These are phyloP conservation scores for Caretta caretta DNA, from an alignment of 2,113 vertebrate genomes.

Conservation along the genomic window DNA sequence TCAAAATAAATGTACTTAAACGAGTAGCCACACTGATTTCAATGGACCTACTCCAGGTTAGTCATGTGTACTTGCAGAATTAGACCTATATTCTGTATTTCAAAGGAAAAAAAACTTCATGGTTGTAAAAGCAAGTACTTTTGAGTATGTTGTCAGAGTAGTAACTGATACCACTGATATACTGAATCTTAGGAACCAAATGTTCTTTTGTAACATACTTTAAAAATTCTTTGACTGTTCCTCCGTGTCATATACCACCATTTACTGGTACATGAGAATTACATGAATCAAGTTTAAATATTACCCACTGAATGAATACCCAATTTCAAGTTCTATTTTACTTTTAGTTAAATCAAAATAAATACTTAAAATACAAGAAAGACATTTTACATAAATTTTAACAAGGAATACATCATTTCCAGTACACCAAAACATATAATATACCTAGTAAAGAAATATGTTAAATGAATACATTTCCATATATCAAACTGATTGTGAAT, in stretches of 20 bases:
- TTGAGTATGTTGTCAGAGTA: not conserved
- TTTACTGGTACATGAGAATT: conserved; percentile 37
- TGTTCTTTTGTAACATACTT: conserved; percentile 25
- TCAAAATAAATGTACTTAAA: not conserved
- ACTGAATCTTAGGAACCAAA: conserved; percentile 35
- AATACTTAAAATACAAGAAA: not conserved
- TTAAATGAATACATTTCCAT: accelerated
- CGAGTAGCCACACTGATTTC: accelerated
- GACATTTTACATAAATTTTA: not conserved
- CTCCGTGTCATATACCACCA: conserved; percentile 7
- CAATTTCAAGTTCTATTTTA: conserved; percentile 1
- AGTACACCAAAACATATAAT: not conserved
- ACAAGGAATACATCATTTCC: not conserved
- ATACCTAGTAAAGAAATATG: not conserved
- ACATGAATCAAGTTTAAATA: conserved; percentile 36
- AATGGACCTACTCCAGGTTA: not conserved
- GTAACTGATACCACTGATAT: not conserved
- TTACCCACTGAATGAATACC: not conserved
- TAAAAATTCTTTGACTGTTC: conserved; percentile 15
- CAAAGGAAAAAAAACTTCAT: not conserved
- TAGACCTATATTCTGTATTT: not conserved
- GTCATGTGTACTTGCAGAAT: not conserved
- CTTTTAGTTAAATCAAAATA: conserved; percentile 33
- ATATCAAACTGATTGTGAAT: not conserved
- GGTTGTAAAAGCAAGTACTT: not conserved